Percentiles rank a stretch among this genome's conserved stretches.
Evolutionary conservation across 2,113 vertebrate species (phyloP).

Genomic region (Nesoenas mayeri): DNA sequence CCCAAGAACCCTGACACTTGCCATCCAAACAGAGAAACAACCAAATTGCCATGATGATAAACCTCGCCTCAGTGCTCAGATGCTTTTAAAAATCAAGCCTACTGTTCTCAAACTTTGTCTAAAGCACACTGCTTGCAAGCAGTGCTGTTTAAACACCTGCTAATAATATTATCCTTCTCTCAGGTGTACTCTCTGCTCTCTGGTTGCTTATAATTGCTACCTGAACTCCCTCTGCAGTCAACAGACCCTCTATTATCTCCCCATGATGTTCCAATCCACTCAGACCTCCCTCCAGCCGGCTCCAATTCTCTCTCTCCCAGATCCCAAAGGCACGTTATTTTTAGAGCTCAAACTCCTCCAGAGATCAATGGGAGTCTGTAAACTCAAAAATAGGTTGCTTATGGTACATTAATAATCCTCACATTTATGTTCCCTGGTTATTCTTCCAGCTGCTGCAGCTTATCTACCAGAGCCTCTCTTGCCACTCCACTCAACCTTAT

Average conservation of each 20-base stretch:
- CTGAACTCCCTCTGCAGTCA: background rate
- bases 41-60: background rate
- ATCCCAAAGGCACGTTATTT: background rate
- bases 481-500: background rate
- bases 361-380: conserved; percentile 53
- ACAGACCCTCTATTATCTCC: conserved; percentile 19
- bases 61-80: background rate
- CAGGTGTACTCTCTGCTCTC: background rate
- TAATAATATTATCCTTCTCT: background rate
- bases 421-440: conserved; percentile 23
- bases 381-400: conserved; percentile 60
- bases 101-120: background rate
- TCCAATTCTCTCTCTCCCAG: background rate
- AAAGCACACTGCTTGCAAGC: background rate
- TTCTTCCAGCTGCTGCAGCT: conserved; percentile 37
- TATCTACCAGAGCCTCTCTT: background rate
- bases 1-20: background rate
- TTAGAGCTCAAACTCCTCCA: conserved; percentile 47
- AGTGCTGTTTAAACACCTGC: conserved; percentile 15
- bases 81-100: background rate
- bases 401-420: conserved; percentile 38
- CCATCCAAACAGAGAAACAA: background rate
- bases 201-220: conserved; percentile 24
- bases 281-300: conserved; percentile 10
- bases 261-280: background rate